Base-by-base conservation (phyloP, 2,113 vertebrate genomes). In the Ploceus nigricollis region DNA sequence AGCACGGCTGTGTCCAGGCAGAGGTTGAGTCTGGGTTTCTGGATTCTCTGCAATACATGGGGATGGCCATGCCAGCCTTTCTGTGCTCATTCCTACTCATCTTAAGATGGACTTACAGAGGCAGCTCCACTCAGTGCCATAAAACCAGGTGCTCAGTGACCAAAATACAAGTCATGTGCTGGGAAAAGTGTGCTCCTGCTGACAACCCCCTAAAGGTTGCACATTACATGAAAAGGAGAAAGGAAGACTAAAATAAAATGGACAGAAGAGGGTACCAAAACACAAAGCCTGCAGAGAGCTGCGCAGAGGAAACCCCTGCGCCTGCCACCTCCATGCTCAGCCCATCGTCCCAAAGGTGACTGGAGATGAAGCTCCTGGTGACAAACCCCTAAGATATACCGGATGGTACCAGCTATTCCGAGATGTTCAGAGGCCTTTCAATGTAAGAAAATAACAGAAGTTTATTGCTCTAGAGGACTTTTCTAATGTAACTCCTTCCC, bases 281-380 rank as follows among this genome's bases (percentile, higher is more conserved):
- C 37, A 69, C 0, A 1, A 24, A 77, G 66, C 25, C 37, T 1
- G 3, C 54, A 66, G 42, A 79, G 24, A 50, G 48, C 18, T 21
- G 14, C 1, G 6, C 56, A 66, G 76, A 86, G 14, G 42, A 87
- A 80, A 33, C 7, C 45, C 42, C 71, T 1, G 1, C 2, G 22
- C 15, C 50, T 31, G 25, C n/a, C 2, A 2, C 42, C 42, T 73
- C 76, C 21, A 13, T 9, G 40, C 48, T 85, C 73, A 91, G n/a
- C 56, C 30, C 56, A 57, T 25, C 0, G 0, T 50, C 51, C 42
- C 4, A 2, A 85, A 63, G n/a, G 28, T 0, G 0, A 82, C 13
- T 3, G 27, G 40, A 76, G 39, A 77, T 40, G 53, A 87, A 50
- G 18, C 10, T 84, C 47, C 44, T 1, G 8, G 48, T 27, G 47